phyloP scores from a whole-genome alignment of 2,797 vertebrate genomes.

The Crenuchus spilurus region DNA sequence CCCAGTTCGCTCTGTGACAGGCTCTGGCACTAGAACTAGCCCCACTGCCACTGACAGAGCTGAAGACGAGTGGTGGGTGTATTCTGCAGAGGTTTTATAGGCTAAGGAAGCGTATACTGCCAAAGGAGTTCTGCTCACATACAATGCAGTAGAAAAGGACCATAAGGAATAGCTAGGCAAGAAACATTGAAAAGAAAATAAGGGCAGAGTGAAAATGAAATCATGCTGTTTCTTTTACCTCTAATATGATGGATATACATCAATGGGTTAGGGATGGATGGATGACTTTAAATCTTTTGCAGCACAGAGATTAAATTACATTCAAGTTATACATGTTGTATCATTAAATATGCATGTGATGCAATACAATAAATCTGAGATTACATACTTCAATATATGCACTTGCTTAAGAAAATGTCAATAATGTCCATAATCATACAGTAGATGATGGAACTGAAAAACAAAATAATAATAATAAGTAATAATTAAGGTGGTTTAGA shows the following conservation, averaged over 20 bases:
- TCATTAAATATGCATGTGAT: background rate
- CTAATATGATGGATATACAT: background rate
- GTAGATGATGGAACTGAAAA: too few relatives aligned
- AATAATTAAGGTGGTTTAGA: too few relatives aligned
- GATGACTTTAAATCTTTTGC: background rate
- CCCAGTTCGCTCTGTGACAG: constrained; percentile 19
- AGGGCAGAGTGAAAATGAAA: background rate
- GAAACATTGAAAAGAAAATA: background rate
- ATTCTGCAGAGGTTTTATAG: constrained; percentile 50
- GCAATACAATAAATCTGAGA: too few relatives aligned
- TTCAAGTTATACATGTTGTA: constrained; percentile 22
- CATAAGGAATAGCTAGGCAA: constrained; percentile 35
- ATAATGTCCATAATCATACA: too few relatives aligned
- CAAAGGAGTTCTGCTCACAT: constrained; percentile 14
- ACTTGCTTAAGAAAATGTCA: too few relatives aligned
- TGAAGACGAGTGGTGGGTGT: constrained; percentile 35
- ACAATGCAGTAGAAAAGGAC: constrained; percentile 6
- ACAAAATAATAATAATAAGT: too few relatives aligned
- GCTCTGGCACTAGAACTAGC: constrained; percentile 30
- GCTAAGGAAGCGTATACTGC: constrained; percentile 19
- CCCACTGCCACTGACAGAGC: constrained; percentile 33
- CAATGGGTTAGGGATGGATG: background rate
- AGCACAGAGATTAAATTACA: constrained; percentile 6
- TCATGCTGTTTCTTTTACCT: background rate
- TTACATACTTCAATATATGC: too few relatives aligned